Conservation (phyloP, 1,140 invertebrate species). For the Pseudachorutes palmiensis region DNA sequence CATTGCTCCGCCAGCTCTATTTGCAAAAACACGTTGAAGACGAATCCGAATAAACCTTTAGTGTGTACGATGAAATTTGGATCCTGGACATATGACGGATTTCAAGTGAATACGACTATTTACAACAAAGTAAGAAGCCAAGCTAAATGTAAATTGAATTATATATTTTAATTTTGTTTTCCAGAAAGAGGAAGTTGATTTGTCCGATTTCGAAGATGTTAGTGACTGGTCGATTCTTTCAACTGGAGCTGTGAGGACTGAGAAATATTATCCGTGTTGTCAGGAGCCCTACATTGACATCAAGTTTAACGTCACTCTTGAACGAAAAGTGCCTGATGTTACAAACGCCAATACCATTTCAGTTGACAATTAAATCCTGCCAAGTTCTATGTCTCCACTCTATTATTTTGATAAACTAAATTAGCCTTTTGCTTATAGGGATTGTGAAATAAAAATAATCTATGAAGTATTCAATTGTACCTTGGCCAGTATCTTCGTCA, state of each 20-base stretch:
- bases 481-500: too few species aligned
- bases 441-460: too few species aligned
- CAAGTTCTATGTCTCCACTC: too few species aligned
- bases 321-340: too few species aligned
- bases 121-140: background rate
- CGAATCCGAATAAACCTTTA: background rate
- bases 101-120: background rate
- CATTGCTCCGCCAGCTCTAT: background rate
- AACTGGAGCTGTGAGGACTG: background rate
- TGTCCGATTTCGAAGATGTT: background rate
- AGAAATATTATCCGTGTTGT: constrained; percentile 19
- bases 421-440: too few species aligned
- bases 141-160: too few species aligned
- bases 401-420: too few species aligned
- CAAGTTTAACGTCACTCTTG: constrained; percentile 10
- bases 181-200: constrained; percentile 3
- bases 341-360: too few species aligned
- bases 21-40: background rate
- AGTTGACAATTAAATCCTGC: too few species aligned
- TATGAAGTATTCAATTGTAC: too few species aligned
- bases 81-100: background rate
- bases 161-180: background rate
- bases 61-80: background rate
- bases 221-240: background rate
- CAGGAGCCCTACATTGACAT: constrained; percentile 14